Base-by-base conservation (phyloP, 1,140 invertebrate genomes). In the Agraylea sexmaculata region DNA sequence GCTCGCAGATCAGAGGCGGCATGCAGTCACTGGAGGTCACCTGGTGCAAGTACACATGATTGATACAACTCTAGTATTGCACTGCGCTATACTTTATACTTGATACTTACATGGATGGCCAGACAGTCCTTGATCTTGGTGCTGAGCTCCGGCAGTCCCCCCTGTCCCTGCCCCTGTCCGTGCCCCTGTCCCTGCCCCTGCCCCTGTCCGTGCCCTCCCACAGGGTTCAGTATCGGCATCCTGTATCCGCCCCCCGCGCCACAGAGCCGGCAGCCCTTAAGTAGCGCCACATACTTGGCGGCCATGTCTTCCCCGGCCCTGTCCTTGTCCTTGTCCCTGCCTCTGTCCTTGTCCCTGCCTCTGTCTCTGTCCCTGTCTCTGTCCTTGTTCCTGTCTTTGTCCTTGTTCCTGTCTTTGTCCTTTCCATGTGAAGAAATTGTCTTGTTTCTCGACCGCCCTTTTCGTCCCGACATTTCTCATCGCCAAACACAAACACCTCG, bases 1-100 rank as follows among this genome's bases (percentile, higher is more conserved):
- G 45, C 40, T 62, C 64, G 49, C 68, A 72, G 47, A 72, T 71
- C 19, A 68, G 56, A n/a, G 71, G 70, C 0, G 71, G 71, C 70
- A 74, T 73, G 51, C 66, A 67, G 43, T 74, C 71, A 44, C 69
- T 57, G 34, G 55, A 57, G 16, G 62, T 51, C 7, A 73, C 66
- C 70, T 73, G 54, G 4, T 56, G 40, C 13, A 37, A 45, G 12
- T 36, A 16, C 11, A 19, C 8, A 12, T 4, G 19, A 35, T 18
- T 7, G 8, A 6, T 16, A 16, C 17, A 12, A 12, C 15, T 17
- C n/a, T 7, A 25, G n/a, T 25, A 25, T 7, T 25, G 23, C 23
- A n/a, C n/a, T 25, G 7, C 23, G n/a, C n/a, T 25, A n/a, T n/a
- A n/a, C n/a, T n/a, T n/a, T n/a, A n/a, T n/a, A n/a, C n/a, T n/a